phyloP scores from a whole-genome alignment of 2,797 vertebrate genomes.

The Xiphophorus birchmanni region DNA sequence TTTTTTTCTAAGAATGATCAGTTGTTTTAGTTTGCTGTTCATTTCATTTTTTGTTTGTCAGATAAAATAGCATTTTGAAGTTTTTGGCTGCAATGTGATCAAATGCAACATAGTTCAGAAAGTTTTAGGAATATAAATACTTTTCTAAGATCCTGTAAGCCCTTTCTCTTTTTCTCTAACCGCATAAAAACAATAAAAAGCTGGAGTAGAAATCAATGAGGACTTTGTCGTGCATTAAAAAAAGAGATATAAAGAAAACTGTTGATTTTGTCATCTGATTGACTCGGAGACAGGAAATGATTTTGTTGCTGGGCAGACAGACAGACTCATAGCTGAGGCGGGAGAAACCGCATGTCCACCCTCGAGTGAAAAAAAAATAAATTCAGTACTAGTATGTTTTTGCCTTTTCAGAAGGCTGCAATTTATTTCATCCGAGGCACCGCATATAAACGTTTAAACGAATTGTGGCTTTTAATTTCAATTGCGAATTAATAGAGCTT shows the following conservation, averaged over 20 bases:
- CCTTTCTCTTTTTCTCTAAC: neutral
- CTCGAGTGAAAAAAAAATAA: slow-evolving; percentile 59
- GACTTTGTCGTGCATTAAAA: slow-evolving; percentile 44
- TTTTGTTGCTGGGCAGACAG: slow-evolving; percentile 77
- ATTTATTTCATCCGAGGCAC: slow-evolving; percentile 56
- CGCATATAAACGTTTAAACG: slow-evolving; percentile 34
- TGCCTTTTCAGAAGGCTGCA: slow-evolving; percentile 48
- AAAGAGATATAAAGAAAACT: slow-evolving; percentile 45
- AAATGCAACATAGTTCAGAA: neutral
- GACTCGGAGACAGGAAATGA: slow-evolving; percentile 79
- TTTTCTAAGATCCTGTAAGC: neutral
- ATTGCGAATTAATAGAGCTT: slow-evolving; percentile 35
- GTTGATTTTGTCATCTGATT: slow-evolving; percentile 65
- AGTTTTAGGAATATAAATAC: neutral
- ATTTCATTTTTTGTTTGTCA: no score
- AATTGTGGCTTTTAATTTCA: slow-evolving; percentile 25
- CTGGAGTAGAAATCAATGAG: slow-evolving; percentile 47
- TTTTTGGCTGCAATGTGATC: no score
- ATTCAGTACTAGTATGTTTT: slow-evolving; percentile 45
- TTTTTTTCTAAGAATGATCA: neutral
- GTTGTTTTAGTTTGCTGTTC: neutral
- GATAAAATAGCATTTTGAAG: no score
- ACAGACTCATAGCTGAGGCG: slow-evolving; percentile 68
- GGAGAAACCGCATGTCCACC: slow-evolving; percentile 75
- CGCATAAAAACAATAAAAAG: slow-evolving; percentile 18